Evolutionary conservation across 2,888 invertebrate genomes (phyloP).

Genomic region (Nymphalis polychloros): DNA sequence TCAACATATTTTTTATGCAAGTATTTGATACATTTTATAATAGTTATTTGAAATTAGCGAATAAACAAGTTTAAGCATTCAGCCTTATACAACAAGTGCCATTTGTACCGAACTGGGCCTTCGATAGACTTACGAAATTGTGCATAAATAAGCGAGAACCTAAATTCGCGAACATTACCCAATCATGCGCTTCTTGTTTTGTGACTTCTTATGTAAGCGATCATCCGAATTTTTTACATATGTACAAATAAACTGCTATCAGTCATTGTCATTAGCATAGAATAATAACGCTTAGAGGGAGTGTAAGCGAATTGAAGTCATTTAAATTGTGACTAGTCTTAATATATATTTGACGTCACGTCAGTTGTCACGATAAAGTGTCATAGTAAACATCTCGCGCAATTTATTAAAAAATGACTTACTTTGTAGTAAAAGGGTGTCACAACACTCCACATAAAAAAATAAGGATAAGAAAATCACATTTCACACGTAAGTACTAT

Average conservation of each 20-base stretch:
- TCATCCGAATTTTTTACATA: not conserved
- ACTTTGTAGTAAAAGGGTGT: no score
- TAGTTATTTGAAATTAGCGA: conserved; percentile 17
- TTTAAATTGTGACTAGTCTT: no score
- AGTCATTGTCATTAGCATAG: no score
- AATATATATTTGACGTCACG: no score
- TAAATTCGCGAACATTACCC: conserved; percentile 27
- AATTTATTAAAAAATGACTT: no score
- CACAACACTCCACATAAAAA: no score
- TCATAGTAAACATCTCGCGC: no score
- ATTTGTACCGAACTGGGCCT: conserved; percentile 31
- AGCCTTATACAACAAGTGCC: conserved; percentile 26
- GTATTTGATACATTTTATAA: not conserved
- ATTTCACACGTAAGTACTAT: no score
- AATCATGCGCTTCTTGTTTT: conserved; percentile 8
- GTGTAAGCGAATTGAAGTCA: no score
- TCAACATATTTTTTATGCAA: not conserved
- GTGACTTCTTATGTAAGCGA: conserved; percentile 1
- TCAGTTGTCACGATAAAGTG: no score
- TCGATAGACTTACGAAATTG: conserved; percentile 33
- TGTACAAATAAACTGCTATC: not conserved
- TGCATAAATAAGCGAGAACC: conserved; percentile 26
- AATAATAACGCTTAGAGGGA: no score
- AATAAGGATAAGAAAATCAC: no score
- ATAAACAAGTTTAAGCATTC: conserved; percentile 18